phyloP scores from a whole-genome alignment of 1,140 invertebrate species.

The Calliopsis andreniformis region DNA sequence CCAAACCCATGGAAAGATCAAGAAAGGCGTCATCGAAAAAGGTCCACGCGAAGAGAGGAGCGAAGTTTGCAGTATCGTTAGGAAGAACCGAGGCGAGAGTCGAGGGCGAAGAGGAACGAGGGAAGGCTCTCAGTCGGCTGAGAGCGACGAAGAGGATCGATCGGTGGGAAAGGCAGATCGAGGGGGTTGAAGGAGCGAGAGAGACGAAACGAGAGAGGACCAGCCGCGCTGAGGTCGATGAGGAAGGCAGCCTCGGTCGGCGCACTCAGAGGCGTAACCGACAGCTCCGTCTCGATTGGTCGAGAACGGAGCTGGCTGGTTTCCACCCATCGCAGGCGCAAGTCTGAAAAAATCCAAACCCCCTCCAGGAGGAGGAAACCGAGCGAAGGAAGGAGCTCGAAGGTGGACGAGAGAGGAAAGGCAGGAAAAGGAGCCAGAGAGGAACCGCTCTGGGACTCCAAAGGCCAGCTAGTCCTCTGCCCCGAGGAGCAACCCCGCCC shows the following conservation, averaged over 20 bases:
- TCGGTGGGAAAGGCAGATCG: neutral
- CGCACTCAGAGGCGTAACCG: conserved; percentile 72
- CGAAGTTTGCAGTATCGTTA: neutral
- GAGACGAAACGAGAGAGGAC: conserved; percentile 34
- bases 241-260: conserved; percentile 65
- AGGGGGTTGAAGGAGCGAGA: conserved; percentile 11
- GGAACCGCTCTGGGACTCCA: conserved; percentile 36
- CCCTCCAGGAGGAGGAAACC: conserved; percentile 65
- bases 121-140: neutral
- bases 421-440: conserved; percentile 49
- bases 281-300: conserved; percentile 71
- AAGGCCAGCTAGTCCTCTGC: conserved; percentile 43
- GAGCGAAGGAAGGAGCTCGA: conserved; percentile 59
- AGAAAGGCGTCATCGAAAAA: neutral
- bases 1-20: too few relatives aligned
- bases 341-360: conserved; percentile 66
- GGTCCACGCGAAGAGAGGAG: conserved; percentile 19
- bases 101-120: conserved; percentile 6
- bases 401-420: conserved; percentile 60
- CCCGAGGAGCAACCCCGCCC: conserved; percentile 58
- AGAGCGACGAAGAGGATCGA: conserved; percentile 35
- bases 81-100: conserved; percentile 4
- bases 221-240: conserved; percentile 64
- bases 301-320: conserved; percentile 64
- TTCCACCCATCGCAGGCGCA: conserved; percentile 77